These are phyloP conservation scores for Daktulosphaira vitifoliae DNA, from an alignment of 1,140 invertebrate genomes.

Conservation along the genomic window DNA sequence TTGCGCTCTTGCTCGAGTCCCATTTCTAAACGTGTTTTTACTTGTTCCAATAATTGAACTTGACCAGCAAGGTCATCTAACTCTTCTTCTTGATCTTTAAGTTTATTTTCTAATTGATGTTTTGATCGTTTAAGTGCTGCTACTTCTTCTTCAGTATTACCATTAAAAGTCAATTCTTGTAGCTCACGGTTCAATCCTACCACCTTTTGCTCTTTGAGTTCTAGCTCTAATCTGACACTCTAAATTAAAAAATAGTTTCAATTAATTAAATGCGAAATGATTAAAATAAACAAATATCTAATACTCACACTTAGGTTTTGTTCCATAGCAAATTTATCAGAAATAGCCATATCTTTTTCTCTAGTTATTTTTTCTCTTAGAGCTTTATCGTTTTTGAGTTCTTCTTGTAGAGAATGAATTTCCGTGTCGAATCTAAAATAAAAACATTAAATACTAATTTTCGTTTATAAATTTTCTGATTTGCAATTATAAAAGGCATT, in stretches of 20 bases:
- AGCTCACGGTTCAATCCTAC: constrained; percentile 67
- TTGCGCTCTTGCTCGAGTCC: constrained; percentile 82
- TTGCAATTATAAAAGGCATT: no score
- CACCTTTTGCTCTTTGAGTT: constrained; percentile 76
- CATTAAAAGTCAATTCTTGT: constrained; percentile 70
- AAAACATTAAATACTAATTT: constrained; percentile 15
- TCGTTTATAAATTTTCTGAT: no score
- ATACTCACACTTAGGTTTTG: constrained; percentile 70
- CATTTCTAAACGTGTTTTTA: constrained; percentile 86
- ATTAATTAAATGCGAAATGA: background rate
- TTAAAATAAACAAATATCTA: background rate
- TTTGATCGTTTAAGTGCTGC: constrained; percentile 70
- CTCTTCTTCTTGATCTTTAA: constrained; percentile 90
- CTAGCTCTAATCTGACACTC: constrained; percentile 75
- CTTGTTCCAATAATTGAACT: constrained; percentile 64
- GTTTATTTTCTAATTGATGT: constrained; percentile 75
- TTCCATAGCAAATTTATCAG: constrained; percentile 78
- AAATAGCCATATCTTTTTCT: constrained; percentile 70
- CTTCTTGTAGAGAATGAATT: constrained; percentile 70
- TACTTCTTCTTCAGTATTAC: constrained; percentile 78
- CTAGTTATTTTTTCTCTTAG: constrained; percentile 68
- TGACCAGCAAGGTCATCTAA: constrained; percentile 87
- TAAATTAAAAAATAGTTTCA: constrained; percentile 43
- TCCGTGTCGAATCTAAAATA: constrained; percentile 72
- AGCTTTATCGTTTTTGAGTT: constrained; percentile 66